Base-by-base conservation (phyloP, 53 echinoderm and acorn worm species). In the Echinometra lucunter region DNA sequence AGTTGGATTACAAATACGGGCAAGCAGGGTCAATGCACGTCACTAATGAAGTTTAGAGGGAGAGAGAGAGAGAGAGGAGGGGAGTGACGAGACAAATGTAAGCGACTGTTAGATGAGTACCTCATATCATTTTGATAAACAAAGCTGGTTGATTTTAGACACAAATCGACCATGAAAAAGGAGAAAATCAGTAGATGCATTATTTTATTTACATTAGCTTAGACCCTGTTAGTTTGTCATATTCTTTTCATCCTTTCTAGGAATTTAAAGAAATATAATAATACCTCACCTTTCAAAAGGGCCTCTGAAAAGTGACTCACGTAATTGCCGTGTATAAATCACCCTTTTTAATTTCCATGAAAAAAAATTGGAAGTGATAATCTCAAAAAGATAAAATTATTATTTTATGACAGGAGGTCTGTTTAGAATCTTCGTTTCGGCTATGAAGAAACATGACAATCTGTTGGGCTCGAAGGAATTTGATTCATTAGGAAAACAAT, bases 371-470 rank as follows among this genome's bases (percentile, higher is more conserved):
- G 40, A 75, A 34, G 34, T 42, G 75, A 40, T 21, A 18, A 0
- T 42, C 40, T 40, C 4, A 37, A 38, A 75, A 40, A 75, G 75
- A 75, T 37, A 75, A 75, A 75, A 40, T 18, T 2, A 35, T 70
- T 19, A 40, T 37, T 38, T 75, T 17, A 18, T 75, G 75, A 75
- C 75, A 75, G 75, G 38, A 40, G n/a, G n/a, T n/a, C 21, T 38
- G 40, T 75, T 75, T 40, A 19, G 37, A 75, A 75, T 75, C 75
- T 75, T 75, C 75, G 75, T 75, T 75, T 75, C 75, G n/a, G 75
- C 75, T 75, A 37, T 40, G 75, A 18, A 75, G 75, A 40, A 75
- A 75, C 75, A 75, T 75, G 37, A 40, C 75, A 75, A 75, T 38
- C 38, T 75, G 75, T 34, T 75, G 40, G 40, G 75, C 75, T 75